Base-by-base conservation (phyloP, 2,797 vertebrate species). In the Arrhamphus sclerolepis region DNA sequence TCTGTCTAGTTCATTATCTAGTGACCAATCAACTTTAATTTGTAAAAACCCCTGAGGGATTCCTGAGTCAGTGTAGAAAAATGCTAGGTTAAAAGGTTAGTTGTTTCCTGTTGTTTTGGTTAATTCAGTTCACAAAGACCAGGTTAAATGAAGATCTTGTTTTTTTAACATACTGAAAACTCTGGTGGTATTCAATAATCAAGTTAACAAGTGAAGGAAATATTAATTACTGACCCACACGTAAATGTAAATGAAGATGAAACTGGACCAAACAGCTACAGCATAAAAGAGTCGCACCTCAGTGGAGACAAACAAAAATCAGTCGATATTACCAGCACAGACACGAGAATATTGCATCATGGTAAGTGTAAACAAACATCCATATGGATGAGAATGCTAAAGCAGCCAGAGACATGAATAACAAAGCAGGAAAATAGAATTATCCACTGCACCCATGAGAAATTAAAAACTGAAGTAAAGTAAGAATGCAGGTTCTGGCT, bases 261-360 rank as follows among this genome's bases (percentile, higher is more conserved):
- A 40, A 51, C 6, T 22, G 11, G 21, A 46, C 29, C 17, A 21
- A 44, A 52, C 18, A 46, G 28, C 49, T 46, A 42, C 43, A 55
- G 66, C 44, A 39, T 34, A 34, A 13, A 34, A 19, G 3, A 21
- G 7, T 62, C 63, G 51, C 55, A 21, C 31, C 50, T 65, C 55
- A 53, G 9, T 28, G 28, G 40, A 75, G 34, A 53, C 62, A 67
- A 78, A 66, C 22, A 53, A 34, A 68, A 66, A 65, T 17, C 52
- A 24, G 48, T 71, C 69, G 63, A 72, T 73, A 75, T 58, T 38
- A 49, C 60, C n/a, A n/a, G n/a, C n/a, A n/a, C n/a, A 63, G 31
- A 64, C 52, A 48, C 52, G 5, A 19, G 16, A 59, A 59, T n/a
- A 26, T 21, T 18, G 43, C 55, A 34, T n/a, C 34, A 2, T 46